A percentile compares a stretch with the other conserved stretches of the same genome.
Evolutionary conservation across 2,797 vertebrate genomes (phyloP).

Genomic region (Enteromius paludinosus): DNA sequence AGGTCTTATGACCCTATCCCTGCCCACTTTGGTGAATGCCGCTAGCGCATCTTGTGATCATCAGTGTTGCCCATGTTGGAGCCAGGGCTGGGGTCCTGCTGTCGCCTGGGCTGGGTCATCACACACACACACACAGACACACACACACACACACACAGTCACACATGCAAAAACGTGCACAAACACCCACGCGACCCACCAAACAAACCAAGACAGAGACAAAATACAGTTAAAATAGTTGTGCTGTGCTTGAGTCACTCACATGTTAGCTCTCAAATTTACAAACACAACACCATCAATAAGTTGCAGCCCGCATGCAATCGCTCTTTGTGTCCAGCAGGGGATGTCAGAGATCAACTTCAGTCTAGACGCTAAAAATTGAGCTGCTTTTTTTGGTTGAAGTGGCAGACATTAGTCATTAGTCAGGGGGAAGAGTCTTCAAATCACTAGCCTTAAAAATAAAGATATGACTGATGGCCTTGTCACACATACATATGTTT

Average conservation of each 20-base stretch:
- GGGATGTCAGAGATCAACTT: conserved; percentile 48
- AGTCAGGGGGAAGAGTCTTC: conserved; percentile 67
- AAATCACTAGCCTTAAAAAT: conserved; percentile 78
- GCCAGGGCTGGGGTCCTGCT: conserved; percentile 96
- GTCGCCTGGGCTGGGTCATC: conserved; percentile 91
- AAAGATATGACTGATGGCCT: conserved; percentile 69
- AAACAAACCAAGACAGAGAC: conserved; percentile 49
- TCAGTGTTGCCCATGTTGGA: conserved; percentile 92
- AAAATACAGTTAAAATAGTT: conserved; percentile 46
- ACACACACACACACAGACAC: conserved; percentile 62
- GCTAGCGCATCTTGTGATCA: conserved; percentile 93
- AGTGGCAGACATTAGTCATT: conserved; percentile 62
- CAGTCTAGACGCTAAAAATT: conserved; percentile 50
- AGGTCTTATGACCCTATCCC: conserved; percentile 60
- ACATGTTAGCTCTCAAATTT: conserved; percentile 10
- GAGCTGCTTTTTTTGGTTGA: conserved; percentile 61
- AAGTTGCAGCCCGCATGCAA: background rate
- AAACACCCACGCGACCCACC: conserved; percentile 54
- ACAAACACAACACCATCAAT: background rate
- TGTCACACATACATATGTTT: conserved; percentile 71
- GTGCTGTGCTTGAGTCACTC: background rate
- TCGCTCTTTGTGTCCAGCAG: conserved; percentile 47
- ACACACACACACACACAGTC: conserved; percentile 48
- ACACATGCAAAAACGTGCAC: conserved; percentile 39
- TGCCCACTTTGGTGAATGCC: conserved; percentile 60